Percentiles rank a stretch among this genome's conserved stretches.
Conservation (phyloP, 2,888 invertebrate species). For the Agriopis marginaria region DNA sequence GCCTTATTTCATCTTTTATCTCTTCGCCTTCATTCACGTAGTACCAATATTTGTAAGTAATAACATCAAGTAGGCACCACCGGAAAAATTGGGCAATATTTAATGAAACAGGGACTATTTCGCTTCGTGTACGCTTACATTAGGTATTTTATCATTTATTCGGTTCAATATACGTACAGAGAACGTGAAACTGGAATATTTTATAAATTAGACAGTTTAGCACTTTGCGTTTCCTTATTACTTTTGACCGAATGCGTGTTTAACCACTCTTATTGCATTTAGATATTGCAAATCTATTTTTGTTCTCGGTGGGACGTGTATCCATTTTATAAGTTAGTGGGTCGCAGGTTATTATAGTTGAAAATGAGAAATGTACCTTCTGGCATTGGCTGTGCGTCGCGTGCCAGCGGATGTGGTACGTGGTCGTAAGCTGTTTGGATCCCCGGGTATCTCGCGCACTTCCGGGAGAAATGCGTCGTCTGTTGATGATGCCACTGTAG, state of each 20-base stretch:
- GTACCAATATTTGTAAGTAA: conserved; percentile 2
- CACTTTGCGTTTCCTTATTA: background rate
- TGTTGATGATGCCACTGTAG: conserved; percentile 68
- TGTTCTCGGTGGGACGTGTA: background rate
- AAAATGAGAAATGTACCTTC: conserved; percentile 62
- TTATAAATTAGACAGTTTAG: background rate
- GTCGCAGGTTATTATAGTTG: background rate
- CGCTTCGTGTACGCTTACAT: conserved; percentile 8
- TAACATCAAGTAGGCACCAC: background rate
- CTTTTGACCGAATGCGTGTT: background rate
- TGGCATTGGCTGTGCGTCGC: conserved; percentile 78
- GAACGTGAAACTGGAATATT: background rate
- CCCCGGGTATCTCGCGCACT: conserved; percentile 69
- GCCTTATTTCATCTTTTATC: conserved; percentile 11
- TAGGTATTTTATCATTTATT: background rate
- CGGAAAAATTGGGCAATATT: conserved; percentile 19
- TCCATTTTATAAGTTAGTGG: background rate
- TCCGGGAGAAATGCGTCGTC: conserved; percentile 82
- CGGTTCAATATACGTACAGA: background rate
- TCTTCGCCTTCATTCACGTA: background rate
- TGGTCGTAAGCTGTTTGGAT: conserved; percentile 69
- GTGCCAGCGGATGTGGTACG: conserved; percentile 79
- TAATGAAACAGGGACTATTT: background rate
- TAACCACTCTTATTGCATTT: background rate
- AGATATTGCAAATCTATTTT: background rate